Percentiles rank a stretch among this genome's conserved stretches.
These are phyloP conservation scores for Triplophysa yarkandensis DNA, from an alignment of 2,797 vertebrate genomes.

Conservation along the genomic window DNA sequence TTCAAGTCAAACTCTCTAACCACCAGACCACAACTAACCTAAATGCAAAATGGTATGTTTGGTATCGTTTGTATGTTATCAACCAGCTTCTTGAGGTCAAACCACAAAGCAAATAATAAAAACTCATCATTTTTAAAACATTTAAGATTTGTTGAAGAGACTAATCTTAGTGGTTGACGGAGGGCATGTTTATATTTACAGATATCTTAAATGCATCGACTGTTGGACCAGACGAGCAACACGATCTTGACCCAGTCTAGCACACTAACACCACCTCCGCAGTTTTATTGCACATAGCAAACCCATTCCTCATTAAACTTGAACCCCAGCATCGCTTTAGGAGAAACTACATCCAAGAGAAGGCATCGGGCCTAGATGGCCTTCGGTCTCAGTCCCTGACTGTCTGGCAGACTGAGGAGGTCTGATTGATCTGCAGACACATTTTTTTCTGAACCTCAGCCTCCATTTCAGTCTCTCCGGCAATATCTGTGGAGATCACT, in stretches of 20 bases:
- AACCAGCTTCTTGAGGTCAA: too few relatives aligned
- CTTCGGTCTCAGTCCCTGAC: slow-evolving; percentile 33
- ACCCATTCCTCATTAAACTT: slow-evolving; percentile 40
- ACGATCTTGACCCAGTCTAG: slow-evolving; percentile 6
- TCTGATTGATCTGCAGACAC: slow-evolving; percentile 59
- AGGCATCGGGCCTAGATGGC: slow-evolving; percentile 35
- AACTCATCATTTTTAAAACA: too few relatives aligned
- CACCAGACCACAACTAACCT: too few relatives aligned
- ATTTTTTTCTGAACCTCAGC: slow-evolving; percentile 44
- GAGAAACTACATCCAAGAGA: slow-evolving; percentile 31
- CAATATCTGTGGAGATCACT: slow-evolving; percentile 52
- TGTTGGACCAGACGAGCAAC: not conserved
- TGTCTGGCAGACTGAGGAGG: slow-evolving; percentile 56
- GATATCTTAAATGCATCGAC: slow-evolving; percentile 6
- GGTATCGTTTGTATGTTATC: too few relatives aligned
- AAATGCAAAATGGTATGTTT: too few relatives aligned
- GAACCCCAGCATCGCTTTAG: slow-evolving; percentile 27
- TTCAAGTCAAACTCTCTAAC: too few relatives aligned
- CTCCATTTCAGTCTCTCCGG: slow-evolving; percentile 46
- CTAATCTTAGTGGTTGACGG: too few relatives aligned
- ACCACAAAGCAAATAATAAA: too few relatives aligned
- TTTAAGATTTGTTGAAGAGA: too few relatives aligned
- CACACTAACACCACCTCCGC: slow-evolving; percentile 10
- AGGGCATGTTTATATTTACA: slow-evolving; percentile 1
- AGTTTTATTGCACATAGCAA: slow-evolving; percentile 26